A percentile compares a stretch with the other conserved stretches of the same genome.
These are phyloP conservation scores for Drosophila pseudotakahashii DNA, from an alignment of 2,888 invertebrate genomes.

Conservation along the genomic window DNA sequence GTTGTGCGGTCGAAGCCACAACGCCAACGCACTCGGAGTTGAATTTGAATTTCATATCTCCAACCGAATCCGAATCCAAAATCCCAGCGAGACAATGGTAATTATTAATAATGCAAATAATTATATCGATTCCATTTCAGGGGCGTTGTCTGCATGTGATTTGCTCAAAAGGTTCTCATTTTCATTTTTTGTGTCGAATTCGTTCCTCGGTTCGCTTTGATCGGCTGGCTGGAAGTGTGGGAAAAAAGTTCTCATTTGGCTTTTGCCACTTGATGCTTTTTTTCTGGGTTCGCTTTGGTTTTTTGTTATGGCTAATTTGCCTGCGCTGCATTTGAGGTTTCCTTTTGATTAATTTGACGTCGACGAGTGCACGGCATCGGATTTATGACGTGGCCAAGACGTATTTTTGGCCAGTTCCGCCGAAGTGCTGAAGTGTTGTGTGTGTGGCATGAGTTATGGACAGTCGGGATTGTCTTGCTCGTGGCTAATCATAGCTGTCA, in stretches of 20 bases:
- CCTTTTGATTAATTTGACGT: constrained; percentile 76
- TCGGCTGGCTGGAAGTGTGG: constrained; percentile 61
- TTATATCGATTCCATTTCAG: constrained; percentile 77
- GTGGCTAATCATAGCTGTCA: constrained; percentile 44
- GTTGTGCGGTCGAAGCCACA: constrained; percentile 58
- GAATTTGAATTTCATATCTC: constrained; percentile 37
- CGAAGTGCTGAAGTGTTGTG: constrained; percentile 25
- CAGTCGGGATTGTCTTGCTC: constrained; percentile 15
- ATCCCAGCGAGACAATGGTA: constrained; percentile 69
- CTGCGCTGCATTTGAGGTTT: constrained; percentile 66
- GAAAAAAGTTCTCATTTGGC: constrained; percentile 66
- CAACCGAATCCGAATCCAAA: constrained; percentile 23
- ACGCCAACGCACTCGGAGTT: constrained; percentile 68
- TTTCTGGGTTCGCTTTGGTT: constrained; percentile 17
- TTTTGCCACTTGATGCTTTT: constrained; percentile 66
- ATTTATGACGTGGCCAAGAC: constrained; percentile 62
- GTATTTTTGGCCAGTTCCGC: constrained; percentile 34
- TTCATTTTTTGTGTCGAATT: constrained; percentile 18
- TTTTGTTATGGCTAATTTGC: constrained; percentile 63
- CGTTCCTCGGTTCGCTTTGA: constrained; percentile 49
- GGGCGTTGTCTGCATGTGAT: constrained; percentile 68
- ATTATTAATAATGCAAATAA: constrained; percentile 79
- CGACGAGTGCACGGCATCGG: constrained; percentile 73
- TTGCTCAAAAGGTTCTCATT: constrained; percentile 37
- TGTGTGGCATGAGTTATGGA: constrained; percentile 61